Percentiles rank a stretch among this genome's conserved stretches.
Evolutionary conservation across 1,140 invertebrate species (phyloP).

Genomic region (Zaprionus nigranus): DNA sequence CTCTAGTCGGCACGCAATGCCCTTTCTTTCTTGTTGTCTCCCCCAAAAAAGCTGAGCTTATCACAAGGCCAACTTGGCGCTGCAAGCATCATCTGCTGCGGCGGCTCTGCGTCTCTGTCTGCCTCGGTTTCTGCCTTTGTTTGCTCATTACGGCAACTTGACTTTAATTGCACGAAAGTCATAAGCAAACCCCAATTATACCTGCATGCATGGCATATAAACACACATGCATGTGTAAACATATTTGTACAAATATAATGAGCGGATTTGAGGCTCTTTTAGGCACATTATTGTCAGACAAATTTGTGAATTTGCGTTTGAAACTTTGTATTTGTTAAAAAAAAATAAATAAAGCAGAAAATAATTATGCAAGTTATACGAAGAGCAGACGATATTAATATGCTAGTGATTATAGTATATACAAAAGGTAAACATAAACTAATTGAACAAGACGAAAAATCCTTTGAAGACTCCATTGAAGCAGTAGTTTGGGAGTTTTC

Average conservation of each 20-base stretch:
- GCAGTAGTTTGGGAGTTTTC: too few species aligned
- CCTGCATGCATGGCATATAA: conserved; percentile 10
- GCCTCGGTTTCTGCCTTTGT: conserved; percentile 60
- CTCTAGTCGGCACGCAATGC: background rate
- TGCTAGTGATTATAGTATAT: too few species aligned
- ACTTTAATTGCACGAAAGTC: conserved; percentile 73
- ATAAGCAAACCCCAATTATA: conserved; percentile 48
- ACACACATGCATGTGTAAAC: conserved; percentile 6
- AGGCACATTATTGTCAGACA: background rate
- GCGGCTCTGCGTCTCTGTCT: conserved; percentile 45
- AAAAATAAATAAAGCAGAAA: background rate
- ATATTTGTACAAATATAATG: conserved; percentile 1
- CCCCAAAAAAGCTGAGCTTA: conserved; percentile 5
- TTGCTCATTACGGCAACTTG: conserved; percentile 77
- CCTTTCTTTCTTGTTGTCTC: conserved; percentile 2
- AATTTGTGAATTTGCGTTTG: background rate
- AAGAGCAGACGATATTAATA: background rate
- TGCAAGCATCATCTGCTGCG: conserved; percentile 63
- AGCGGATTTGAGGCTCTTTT: background rate
- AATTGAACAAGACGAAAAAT: too few species aligned
- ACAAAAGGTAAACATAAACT: too few species aligned
- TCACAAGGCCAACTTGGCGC: background rate
- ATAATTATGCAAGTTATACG: background rate
- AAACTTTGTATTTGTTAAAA: background rate
- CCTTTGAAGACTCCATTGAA: too few species aligned